Evolutionary conservation across 2,113 vertebrate species (phyloP), one percentile per base, ranked within the genome.

Genomic region (Lepus americanus): DNA sequence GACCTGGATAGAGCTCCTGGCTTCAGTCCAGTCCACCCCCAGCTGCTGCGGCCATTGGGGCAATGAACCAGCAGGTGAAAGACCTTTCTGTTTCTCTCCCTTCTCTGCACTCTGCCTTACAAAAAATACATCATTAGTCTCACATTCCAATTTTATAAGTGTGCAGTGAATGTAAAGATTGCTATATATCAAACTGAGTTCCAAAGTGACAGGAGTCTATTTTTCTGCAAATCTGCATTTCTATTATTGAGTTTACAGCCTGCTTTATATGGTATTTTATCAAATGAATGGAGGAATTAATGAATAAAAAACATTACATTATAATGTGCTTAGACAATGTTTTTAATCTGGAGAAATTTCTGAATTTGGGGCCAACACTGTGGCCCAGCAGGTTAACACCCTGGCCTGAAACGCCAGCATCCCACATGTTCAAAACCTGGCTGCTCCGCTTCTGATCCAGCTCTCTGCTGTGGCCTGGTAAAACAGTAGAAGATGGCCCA

Each of bases 281-380:
- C 51, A 80, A 89, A 69, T 67, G 23, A 90, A 78, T 49, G 33
- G 31, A 66, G 87, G 8, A 51, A 70, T 33, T 1, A 87, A 86
- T 33, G 66, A 87, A 76, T 63, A 53, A 92, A 44, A 4, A 90
- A 81, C 44, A 17, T 51, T 84, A 61, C 2, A 83, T 64, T 66
- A 63, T 6, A 83, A 69, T 22, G 13, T 79, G 9, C 70, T 89
- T 61, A 89, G 36, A 44, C 70, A 85, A 66, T 63, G n/a, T 44
- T 84, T 88, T 83, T 83, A 94, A 91, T 63, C 29, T 80, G 63
- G 82, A 89, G 22, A 85, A 23, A 80, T 66, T 74, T 61, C 64
- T 85, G 79, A 39, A 87, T 66, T 87, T 72, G 44, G 44, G 44
- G 44, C 44, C 44, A 44, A 7, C 6, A 7, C 44, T 44, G 44